phyloP scores from a whole-genome alignment of 1,140 invertebrate species.

The Drosophila ohnishii region DNA sequence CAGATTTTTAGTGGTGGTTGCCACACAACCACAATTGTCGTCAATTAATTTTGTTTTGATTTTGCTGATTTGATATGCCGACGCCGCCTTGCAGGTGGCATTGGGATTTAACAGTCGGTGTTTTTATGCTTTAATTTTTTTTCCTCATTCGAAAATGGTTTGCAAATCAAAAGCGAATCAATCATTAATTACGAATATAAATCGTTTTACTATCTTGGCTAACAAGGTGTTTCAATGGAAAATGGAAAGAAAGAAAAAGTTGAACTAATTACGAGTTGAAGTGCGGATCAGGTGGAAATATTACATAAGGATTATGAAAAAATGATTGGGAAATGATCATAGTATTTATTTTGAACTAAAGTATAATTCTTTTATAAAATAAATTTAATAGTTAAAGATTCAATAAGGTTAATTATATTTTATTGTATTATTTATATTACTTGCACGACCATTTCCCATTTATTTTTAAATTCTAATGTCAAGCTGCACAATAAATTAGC shows the following conservation, averaged over 20 bases:
- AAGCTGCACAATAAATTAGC: too few relatives aligned
- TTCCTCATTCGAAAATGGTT: constrained; percentile 32
- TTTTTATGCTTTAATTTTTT: constrained; percentile 21
- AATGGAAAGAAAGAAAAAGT: constrained; percentile 38
- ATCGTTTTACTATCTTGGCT: constrained; percentile 35
- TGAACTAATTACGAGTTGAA: constrained; percentile 16
- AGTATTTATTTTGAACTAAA: background rate
- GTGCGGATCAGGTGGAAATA: background rate
- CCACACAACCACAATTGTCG: constrained; percentile 78
- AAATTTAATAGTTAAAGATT: too few relatives aligned
- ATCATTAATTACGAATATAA: constrained; percentile 55
- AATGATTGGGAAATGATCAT: background rate
- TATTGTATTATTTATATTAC: background rate
- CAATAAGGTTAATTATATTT: background rate
- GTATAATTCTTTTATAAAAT: background rate
- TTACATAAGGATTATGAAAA: background rate
- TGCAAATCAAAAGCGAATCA: constrained; percentile 53
- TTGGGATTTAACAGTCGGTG: constrained; percentile 50
- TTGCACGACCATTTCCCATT: background rate
- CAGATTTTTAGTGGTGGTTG: constrained; percentile 48
- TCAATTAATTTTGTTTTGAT: constrained; percentile 80
- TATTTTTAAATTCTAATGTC: background rate
- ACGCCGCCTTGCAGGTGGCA: constrained; percentile 72
- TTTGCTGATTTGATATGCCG: constrained; percentile 70
- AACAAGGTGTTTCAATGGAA: constrained; percentile 10